phyloP scores from a whole-genome alignment of 2,888 invertebrate species.

The Cataglyphis cursor region DNA sequence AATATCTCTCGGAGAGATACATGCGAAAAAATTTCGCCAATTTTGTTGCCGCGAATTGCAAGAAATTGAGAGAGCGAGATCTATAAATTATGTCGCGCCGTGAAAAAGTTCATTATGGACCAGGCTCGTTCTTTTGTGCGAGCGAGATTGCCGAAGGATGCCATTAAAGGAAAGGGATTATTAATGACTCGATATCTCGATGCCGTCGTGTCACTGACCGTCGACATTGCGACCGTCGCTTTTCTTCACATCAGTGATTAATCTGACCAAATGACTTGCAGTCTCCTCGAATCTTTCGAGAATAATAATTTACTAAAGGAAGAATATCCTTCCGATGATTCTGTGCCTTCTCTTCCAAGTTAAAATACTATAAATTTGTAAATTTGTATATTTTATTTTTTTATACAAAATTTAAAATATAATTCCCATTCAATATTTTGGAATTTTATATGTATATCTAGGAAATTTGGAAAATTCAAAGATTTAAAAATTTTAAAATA shows the following conservation, averaged over 20 bases:
- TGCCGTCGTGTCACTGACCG: conserved; percentile 61
- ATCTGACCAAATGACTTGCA: conserved; percentile 62
- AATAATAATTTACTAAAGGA: conserved; percentile 1
- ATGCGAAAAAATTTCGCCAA: conserved; percentile 6
- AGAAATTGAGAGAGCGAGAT: background rate
- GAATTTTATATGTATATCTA: background rate
- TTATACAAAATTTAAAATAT: background rate
- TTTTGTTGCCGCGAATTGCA: background rate
- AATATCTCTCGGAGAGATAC: background rate
- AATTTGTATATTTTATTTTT: background rate
- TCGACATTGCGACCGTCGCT: conserved; percentile 59
- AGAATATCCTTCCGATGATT: background rate
- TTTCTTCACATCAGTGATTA: conserved; percentile 68
- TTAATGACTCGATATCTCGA: conserved; percentile 65
- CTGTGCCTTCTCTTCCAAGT: background rate
- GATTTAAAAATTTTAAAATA: background rate
- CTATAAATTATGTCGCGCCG: conserved; percentile 35
- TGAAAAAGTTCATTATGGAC: conserved; percentile 39
- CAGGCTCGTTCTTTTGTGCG: conserved; percentile 6
- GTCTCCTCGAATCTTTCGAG: conserved; percentile 46
- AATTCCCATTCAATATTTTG: background rate
- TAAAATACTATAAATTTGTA: too few relatives aligned
- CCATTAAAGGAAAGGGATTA: conserved; percentile 57
- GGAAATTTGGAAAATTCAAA: background rate
- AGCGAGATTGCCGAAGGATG: conserved; percentile 13